Conservation (phyloP, 2,113 vertebrate genomes). For the Lonchura striata region DNA sequence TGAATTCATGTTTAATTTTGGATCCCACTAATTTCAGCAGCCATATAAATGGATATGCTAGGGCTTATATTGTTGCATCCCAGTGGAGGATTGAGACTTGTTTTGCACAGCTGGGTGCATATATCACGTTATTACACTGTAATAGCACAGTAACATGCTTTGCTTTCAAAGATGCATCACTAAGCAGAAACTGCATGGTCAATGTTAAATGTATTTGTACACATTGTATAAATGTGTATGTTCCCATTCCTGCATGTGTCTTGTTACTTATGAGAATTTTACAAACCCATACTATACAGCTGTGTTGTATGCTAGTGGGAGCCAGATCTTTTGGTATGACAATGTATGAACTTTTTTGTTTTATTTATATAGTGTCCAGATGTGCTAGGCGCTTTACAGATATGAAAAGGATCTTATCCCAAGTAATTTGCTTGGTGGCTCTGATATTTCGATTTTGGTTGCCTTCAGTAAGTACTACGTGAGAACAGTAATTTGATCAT, state of each 20-base stretch:
- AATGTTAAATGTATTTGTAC: conserved; percentile 64
- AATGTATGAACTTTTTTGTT: conserved; percentile 4
- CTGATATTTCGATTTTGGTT: background rate
- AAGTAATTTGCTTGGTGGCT: background rate
- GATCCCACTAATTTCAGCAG: background rate
- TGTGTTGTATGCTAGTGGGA: conserved; percentile 22
- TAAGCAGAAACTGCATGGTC: conserved; percentile 49
- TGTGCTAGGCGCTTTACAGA: conserved; percentile 67
- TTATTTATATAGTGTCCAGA: conserved; percentile 67
- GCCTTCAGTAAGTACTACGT: background rate
- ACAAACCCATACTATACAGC: background rate
- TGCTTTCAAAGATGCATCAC: conserved; percentile 38
- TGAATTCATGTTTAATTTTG: background rate
- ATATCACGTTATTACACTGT: background rate
- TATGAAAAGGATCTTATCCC: conserved; percentile 31
- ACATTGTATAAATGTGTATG: conserved; percentile 66
- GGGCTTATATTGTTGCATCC: background rate
- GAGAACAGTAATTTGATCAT: background rate
- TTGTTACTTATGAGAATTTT: conserved; percentile 18
- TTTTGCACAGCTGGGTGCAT: background rate
- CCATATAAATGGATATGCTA: background rate
- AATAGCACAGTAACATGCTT: background rate
- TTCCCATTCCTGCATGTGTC: conserved; percentile 64
- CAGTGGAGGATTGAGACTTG: background rate
- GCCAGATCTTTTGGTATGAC: conserved; percentile 3